These are phyloP conservation scores for Mycetomoellerius zeteki DNA, from an alignment of 1,140 invertebrate species.

Conservation along the genomic window DNA sequence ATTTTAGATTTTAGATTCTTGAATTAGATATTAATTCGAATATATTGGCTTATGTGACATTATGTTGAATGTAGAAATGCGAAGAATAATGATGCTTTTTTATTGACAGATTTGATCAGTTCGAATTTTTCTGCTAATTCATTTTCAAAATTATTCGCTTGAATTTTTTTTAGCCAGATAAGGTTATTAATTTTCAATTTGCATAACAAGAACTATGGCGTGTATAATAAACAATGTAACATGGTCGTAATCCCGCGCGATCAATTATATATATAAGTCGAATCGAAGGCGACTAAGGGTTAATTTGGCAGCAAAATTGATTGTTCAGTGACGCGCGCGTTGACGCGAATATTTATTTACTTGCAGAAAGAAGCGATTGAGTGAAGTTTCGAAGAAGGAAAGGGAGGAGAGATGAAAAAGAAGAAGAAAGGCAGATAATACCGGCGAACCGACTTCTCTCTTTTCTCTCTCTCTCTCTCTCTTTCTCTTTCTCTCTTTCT, in stretches of 20 bases:
- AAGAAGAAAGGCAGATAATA: constrained; percentile 53
- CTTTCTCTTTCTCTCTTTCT: constrained; percentile 51
- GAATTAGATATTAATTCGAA: neutral
- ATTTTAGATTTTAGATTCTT: neutral
- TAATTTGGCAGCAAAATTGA: constrained; percentile 20
- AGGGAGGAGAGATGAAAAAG: constrained; percentile 56
- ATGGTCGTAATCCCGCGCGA: neutral
- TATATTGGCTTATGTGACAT: neutral
- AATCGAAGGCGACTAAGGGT: neutral
- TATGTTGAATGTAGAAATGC: neutral
- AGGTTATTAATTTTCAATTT: constrained; percentile 18
- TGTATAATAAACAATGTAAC: neutral
- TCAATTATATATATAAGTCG: neutral
- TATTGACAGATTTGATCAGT: neutral
- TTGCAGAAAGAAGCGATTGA: neutral
- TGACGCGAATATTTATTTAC: constrained; percentile 10
- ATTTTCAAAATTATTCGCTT: constrained; percentile 8
- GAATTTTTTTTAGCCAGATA: neutral
- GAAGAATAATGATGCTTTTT: neutral
- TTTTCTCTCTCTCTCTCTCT: constrained; percentile 76
- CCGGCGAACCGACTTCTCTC: constrained; percentile 47
- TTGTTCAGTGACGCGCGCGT: neutral
- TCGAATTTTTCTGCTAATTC: too few species aligned
- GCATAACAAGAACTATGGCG: neutral
- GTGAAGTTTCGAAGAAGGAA: constrained; percentile 3